Conservation (phyloP, 2,888 invertebrate species). For the Sesamia inferens region DNA sequence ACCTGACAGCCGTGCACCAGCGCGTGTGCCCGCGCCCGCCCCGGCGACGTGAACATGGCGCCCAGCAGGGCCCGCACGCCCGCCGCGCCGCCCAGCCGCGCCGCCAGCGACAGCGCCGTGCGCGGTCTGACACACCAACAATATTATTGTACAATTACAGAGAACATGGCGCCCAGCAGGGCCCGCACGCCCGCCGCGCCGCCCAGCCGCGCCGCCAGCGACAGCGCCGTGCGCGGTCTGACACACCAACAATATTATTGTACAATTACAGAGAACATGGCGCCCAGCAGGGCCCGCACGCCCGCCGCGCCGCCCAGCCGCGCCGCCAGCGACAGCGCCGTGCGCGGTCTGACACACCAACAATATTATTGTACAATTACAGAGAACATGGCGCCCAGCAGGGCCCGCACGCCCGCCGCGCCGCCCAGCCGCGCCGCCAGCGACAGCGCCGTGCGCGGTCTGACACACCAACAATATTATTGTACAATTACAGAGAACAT, state of each 20-base stretch:
- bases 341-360: conserved; percentile 45
- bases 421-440: conserved; percentile 65
- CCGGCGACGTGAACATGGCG: conserved; percentile 91
- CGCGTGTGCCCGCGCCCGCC: conserved; percentile 55
- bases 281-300: conserved; percentile 91
- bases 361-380: too few relatives aligned
- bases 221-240: conserved; percentile 56
- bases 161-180: conserved; percentile 93
- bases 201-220: conserved; percentile 66
- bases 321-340: conserved; percentile 62
- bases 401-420: conserved; percentile 73
- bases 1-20: conserved; percentile 62
- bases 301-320: conserved; percentile 64
- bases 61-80: conserved; percentile 90
- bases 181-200: conserved; percentile 68
- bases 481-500: too few relatives aligned
- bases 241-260: too few relatives aligned
- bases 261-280: too few relatives aligned
- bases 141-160: too few relatives aligned
- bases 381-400: conserved; percentile 93
- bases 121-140: conserved; percentile 45
- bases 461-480: too few relatives aligned
- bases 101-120: conserved; percentile 61
- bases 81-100: conserved; percentile 64
- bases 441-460: conserved; percentile 60